Conservation (phyloP, 2,113 vertebrate genomes). For the Xenus cinereus region DNA sequence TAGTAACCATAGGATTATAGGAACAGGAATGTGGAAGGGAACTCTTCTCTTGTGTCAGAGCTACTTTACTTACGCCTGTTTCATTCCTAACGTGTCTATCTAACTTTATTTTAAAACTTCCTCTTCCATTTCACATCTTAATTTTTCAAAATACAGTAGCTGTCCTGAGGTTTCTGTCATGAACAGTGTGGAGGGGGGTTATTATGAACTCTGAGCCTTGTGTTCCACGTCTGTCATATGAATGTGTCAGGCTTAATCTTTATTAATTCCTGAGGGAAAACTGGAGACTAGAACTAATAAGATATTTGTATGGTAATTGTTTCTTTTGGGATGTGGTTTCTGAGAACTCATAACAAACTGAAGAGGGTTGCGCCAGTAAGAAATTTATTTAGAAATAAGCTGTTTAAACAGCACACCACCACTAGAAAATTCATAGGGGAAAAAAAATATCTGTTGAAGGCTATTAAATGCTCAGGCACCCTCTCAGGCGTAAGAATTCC, state of each 20-base stretch:
- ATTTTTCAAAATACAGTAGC: neutral
- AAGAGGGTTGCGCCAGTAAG: neutral
- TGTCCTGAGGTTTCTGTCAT: neutral
- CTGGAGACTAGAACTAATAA: neutral
- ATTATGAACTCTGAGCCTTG: neutral
- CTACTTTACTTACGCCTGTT: neutral
- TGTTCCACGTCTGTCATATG: neutral
- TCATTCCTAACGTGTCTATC: neutral
- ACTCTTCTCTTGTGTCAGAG: neutral
- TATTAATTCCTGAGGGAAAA: neutral
- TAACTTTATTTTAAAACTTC: neutral
- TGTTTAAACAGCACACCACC: neutral
- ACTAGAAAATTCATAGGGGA: neutral
- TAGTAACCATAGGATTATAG: neutral
- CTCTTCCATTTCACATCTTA: neutral
- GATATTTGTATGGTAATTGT: slow-evolving; percentile 33
- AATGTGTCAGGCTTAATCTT: slow-evolving; percentile 23
- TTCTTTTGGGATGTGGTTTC: slow-evolving; percentile 20
- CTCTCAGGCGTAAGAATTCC: neutral
- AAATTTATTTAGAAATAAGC: slow-evolving; percentile 19
- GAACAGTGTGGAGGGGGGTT: neutral
- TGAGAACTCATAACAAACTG: slow-evolving; percentile 7
- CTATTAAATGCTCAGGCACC: neutral
- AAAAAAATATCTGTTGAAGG: neutral
- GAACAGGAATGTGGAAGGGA: neutral